Evolutionary conservation across 2,888 invertebrate genomes (phyloP), one percentile per base, ranked within the genome.

Genomic region (Troilus luridus): DNA sequence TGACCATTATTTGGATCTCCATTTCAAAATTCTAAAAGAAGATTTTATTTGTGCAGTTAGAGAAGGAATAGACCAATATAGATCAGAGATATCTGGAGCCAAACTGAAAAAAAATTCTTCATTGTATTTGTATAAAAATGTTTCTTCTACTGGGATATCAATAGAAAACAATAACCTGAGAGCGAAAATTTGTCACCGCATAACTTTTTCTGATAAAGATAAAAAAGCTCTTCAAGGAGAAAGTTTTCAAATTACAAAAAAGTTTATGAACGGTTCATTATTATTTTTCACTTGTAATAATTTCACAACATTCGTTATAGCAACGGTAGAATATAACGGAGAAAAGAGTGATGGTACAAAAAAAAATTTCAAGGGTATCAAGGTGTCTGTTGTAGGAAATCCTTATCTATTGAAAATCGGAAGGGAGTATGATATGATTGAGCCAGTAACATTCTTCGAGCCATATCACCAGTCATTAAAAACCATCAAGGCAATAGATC

Each of bases 371-470:
- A 91, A 91, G 59, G 88, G 93, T 59, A 85, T 92, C 60, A 85
- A 92, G 59, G 92, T 93, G 12, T 90, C 91, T 60, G 77, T 88
- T 94, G 92, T 94, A 89, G 93, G 93, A 41, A 94, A 94, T 91
- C 93, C 94, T 56, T 93, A 93, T 1, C 93, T 93, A 54, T 93
- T 94, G 88, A 94, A 94, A 91, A 93, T 93, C 56, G 93, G 94
- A 0, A 94, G 94, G 92, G 92, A 94, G 0, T 95, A 95, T 92
- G 93, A 96, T 0, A 97, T 98, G 97, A 95, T 97, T 5, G 97
- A 98, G 94, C 96, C 97, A 90, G 96, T 96, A 90, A 96, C 97
- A 0, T 98, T 96, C 94, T 97, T 98, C 93, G 98, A 98, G 93
- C 97, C 98, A 0, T 98, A 98, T 93, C 95, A 96, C 92, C 96